Conservation (phyloP, 35 echinoderm and acorn worm species). For the Patiria miniata region DNA sequence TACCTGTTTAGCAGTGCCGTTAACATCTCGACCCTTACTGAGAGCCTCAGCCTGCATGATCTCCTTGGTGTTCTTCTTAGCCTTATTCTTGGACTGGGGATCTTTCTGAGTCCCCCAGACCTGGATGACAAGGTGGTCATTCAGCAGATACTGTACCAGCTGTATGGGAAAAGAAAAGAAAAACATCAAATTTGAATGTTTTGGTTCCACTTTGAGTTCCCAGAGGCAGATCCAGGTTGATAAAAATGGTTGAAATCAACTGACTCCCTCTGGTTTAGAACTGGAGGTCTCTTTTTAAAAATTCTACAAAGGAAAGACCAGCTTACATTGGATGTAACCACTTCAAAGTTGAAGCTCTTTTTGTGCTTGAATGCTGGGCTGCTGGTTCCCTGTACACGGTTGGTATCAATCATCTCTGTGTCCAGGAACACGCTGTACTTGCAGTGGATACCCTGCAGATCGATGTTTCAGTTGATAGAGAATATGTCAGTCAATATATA, state of each 20-base stretch:
- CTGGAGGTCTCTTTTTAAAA: not conserved
- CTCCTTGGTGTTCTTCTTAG: constrained; percentile 81
- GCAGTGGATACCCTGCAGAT: constrained; percentile 75
- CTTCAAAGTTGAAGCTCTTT: constrained; percentile 78
- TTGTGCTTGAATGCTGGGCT: constrained; percentile 82
- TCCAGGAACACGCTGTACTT: constrained; percentile 85
- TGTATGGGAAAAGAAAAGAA: constrained; percentile 1
- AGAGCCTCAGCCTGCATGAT: constrained; percentile 56
- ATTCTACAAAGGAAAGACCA: not conserved
- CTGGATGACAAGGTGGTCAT: constrained; percentile 68
- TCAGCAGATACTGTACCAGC: constrained; percentile 80
- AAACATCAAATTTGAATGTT: not conserved
- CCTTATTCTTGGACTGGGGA: constrained; percentile 1
- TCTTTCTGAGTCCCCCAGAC: constrained; percentile 77
- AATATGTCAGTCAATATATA: no score
- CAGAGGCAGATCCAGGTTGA: not conserved
- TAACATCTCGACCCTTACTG: constrained; percentile 41
- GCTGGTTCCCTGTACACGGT: constrained; percentile 42
- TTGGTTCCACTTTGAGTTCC: no score
- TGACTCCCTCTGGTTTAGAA: not conserved
- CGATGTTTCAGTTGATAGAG: not conserved
- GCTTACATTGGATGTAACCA: constrained; percentile 84
- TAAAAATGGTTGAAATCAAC: not conserved
- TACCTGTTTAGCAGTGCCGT: constrained; percentile 7
- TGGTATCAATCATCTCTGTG: constrained; percentile 64